Percentiles rank a stretch among this genome's conserved stretches.
Evolutionary conservation across 2,888 invertebrate genomes (phyloP).

Genomic region (Aspidapion aeneum): DNA sequence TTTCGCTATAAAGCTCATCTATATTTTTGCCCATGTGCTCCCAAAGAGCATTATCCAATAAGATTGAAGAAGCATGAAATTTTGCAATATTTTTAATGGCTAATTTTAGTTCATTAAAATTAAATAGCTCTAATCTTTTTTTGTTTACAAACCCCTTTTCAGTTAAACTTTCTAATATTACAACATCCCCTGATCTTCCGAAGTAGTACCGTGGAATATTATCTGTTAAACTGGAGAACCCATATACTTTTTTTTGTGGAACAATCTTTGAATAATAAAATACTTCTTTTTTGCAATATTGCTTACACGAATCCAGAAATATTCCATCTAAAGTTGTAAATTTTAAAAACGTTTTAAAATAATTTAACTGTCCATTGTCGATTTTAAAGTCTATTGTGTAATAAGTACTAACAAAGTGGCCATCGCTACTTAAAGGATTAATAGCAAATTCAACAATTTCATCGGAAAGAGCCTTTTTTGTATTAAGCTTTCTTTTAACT

Average conservation of each 20-base stretch:
- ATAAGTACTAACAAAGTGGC: background rate
- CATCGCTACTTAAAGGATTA: background rate
- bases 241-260: constrained; percentile 37
- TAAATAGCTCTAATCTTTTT: constrained; percentile 5
- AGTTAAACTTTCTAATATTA: constrained; percentile 45
- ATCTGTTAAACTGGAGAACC: constrained; percentile 25
- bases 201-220: constrained; percentile 41
- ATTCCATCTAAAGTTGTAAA: too few species aligned
- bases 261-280: constrained; percentile 46
- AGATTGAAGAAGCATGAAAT: constrained; percentile 37
- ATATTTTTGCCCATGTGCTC: constrained; percentile 26
- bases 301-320: too few species aligned
- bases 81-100: constrained; percentile 32
- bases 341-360: too few species aligned
- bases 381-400: background rate
- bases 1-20: constrained; percentile 33
- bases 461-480: background rate
- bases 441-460: background rate
- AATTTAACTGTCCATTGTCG: too few species aligned
- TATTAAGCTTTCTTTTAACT: background rate
- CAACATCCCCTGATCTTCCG: constrained; percentile 34
- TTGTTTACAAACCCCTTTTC: constrained; percentile 13
- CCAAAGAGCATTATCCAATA: constrained; percentile 33
- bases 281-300: constrained; percentile 27
- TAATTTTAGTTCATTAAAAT: constrained; percentile 27